These are phyloP conservation scores for Aproaerema taeniolella DNA, from an alignment of 2,888 invertebrate species.

Conservation along the genomic window DNA sequence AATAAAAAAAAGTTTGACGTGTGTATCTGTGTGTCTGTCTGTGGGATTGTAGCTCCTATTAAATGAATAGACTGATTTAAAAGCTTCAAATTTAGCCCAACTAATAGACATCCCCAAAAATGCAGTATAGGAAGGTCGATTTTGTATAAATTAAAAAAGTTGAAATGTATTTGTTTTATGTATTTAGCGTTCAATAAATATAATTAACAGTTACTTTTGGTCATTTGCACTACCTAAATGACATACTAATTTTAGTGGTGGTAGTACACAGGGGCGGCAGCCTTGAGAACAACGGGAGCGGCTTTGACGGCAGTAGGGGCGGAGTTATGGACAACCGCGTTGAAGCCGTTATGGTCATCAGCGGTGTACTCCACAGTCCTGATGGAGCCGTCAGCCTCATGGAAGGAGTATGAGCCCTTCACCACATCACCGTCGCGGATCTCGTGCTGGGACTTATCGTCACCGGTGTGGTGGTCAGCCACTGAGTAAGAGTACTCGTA, in stretches of 20 bases:
- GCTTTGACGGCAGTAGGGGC: constrained; percentile 37
- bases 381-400: constrained; percentile 75
- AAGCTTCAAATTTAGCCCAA: too few species aligned
- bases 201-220: too few species aligned
- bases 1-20: too few species aligned
- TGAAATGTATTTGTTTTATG: background rate
- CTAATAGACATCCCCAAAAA: background rate
- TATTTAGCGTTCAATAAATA: too few species aligned
- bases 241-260: constrained; percentile 20
- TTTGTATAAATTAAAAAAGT: constrained; percentile 7
- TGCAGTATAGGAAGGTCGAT: too few species aligned
- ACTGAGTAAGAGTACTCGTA: constrained; percentile 76
- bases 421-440: constrained; percentile 72
- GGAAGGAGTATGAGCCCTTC: constrained; percentile 72
- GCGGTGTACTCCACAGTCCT: constrained; percentile 75
- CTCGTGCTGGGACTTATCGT: constrained; percentile 76
- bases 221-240: too few species aligned
- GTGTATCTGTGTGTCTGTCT: too few species aligned
- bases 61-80: too few species aligned
- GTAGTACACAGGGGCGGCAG: constrained; percentile 25
- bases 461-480: constrained; percentile 75
- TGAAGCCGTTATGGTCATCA: constrained; percentile 71
- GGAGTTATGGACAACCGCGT: constrained; percentile 54
- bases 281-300: constrained; percentile 27
- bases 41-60: too few species aligned